Evolutionary conservation across 2,888 invertebrate genomes (phyloP).

Genomic region (Apomyelois bistriatella): DNA sequence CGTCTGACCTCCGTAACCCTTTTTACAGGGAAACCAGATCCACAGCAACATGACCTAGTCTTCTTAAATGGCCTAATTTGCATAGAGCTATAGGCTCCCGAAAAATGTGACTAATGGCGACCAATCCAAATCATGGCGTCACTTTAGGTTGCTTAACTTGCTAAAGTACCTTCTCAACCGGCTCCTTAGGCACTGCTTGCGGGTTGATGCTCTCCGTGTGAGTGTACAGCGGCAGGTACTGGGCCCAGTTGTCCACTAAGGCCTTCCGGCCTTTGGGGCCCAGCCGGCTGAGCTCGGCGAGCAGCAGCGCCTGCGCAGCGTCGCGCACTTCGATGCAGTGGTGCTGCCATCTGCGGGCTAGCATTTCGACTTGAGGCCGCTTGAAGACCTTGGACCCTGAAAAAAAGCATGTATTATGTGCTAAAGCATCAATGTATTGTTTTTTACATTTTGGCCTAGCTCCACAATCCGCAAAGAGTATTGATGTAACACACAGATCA

Average conservation of each 20-base stretch:
- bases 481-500: no score
- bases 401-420: neutral
- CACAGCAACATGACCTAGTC: no score
- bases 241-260: slow-evolving; percentile 97
- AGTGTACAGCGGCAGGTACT: slow-evolving; percentile 93
- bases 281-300: slow-evolving; percentile 94
- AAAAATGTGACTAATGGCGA: no score
- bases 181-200: slow-evolving; percentile 77
- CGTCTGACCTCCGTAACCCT: no score
- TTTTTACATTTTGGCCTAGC: no score
- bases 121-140: neutral
- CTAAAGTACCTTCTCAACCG: slow-evolving; percentile 50
- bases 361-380: slow-evolving; percentile 97
- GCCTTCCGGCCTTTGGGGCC: slow-evolving; percentile 95
- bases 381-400: slow-evolving; percentile 90
- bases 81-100: no score
- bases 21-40: no score
- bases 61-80: no score
- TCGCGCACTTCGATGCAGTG: slow-evolving; percentile 98
- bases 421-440: no score
- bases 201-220: slow-evolving; percentile 89
- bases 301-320: slow-evolving; percentile 95
- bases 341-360: slow-evolving; percentile 99
- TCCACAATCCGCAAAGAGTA: no score
- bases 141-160: neutral